A percentile compares a stretch with the other conserved stretches of the same genome.
Evolutionary conservation across 2,113 vertebrate species (phyloP).

Genomic region (Carlito syrichta): DNA sequence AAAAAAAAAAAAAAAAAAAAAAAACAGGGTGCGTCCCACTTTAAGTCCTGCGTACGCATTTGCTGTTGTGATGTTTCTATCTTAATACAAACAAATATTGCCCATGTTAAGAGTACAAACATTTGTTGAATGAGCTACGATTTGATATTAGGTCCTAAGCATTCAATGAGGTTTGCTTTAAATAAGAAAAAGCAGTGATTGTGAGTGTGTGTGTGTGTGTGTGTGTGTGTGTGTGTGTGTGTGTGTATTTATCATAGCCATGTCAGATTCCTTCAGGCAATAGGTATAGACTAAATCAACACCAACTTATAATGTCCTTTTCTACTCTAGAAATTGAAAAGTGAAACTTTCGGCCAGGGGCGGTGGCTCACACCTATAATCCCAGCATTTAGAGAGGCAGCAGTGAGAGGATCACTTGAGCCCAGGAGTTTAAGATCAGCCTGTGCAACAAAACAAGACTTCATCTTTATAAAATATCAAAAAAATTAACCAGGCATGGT

Average conservation of each 20-base stretch:
- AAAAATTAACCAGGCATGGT: no score
- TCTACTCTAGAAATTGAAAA: neutral
- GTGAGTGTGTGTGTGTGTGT: no score
- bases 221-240: neutral
- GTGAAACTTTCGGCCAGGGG: neutral
- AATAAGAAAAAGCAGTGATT: no score
- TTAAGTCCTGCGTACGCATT: accelerated
- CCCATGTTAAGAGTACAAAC: accelerated
- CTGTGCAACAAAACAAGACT: no score
- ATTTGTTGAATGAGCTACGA: neutral
- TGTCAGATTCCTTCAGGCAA: neutral
- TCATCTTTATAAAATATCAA: no score
- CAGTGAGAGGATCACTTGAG: no score
- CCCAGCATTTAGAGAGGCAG: no score
- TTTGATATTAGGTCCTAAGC: neutral
- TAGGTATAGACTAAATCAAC: neutral
- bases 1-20: no score
- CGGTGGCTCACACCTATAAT: no score
- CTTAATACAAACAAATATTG: accelerated
- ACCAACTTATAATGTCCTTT: neutral
- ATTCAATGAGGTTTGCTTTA: neutral
- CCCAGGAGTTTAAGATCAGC: no score
- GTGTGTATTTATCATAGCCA: neutral
- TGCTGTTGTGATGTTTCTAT: accelerated
- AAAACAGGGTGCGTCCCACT: no score